Evolutionary conservation across 2,797 vertebrate genomes (phyloP).

Genomic region (Lepidocolaptes lacrymiger): DNA sequence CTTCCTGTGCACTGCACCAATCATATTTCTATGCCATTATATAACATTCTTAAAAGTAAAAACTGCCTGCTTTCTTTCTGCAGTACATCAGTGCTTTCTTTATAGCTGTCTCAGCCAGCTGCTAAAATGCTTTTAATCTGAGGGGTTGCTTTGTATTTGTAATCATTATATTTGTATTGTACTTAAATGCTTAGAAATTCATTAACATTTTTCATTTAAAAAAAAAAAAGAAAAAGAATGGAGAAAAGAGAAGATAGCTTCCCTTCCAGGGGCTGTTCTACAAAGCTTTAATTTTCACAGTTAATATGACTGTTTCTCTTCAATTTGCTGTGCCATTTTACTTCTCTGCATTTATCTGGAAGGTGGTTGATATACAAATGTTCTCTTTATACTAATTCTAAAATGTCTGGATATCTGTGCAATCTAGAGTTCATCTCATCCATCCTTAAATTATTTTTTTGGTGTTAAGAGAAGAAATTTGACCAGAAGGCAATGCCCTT

Average conservation of each 20-base stretch:
- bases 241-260: neutral
- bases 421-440: neutral
- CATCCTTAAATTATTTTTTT: neutral
- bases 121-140: neutral
- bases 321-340: neutral
- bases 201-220: neutral
- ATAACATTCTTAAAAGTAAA: neutral
- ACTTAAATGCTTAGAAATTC: neutral
- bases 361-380: neutral
- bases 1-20: neutral
- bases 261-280: neutral
- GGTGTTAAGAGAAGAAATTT: neutral
- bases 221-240: neutral
- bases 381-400: neutral
- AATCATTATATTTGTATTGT: neutral
- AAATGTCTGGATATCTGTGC: neutral
- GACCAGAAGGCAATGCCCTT: neutral
- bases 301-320: neutral
- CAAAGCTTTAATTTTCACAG: conserved; percentile 29
- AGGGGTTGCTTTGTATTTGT: neutral
- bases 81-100: neutral
- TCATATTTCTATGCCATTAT: neutral
- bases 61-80: neutral
- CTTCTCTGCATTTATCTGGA: conserved; percentile 10
- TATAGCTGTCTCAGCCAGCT: neutral